phyloP scores from a whole-genome alignment of 2,888 invertebrate genomes.

The Axea sp. region DNA sequence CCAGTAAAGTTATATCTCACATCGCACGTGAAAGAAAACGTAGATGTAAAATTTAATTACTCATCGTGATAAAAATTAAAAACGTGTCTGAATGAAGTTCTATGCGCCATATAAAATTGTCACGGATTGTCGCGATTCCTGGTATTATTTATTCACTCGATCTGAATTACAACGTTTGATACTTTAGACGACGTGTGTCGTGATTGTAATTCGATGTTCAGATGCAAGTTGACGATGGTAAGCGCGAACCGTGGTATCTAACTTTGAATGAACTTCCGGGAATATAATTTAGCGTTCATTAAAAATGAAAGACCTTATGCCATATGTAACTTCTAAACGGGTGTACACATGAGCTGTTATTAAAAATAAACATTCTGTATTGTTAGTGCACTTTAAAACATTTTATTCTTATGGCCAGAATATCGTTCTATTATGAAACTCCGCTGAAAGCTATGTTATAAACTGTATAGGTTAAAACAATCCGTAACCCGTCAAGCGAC shows the following conservation, averaged over 20 bases:
- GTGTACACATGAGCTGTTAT: too few relatives aligned
- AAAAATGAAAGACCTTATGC: conserved; percentile 16
- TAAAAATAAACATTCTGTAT: too few relatives aligned
- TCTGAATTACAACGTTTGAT: conserved; percentile 17
- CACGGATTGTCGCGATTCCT: background rate
- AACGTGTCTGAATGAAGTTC: background rate
- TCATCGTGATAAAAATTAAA: conserved; percentile 15
- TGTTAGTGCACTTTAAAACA: too few relatives aligned
- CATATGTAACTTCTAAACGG: background rate
- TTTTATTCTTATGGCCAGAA: too few relatives aligned
- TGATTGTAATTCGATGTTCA: conserved; percentile 5
- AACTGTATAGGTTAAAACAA: too few relatives aligned
- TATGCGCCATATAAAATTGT: background rate
- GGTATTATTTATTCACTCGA: conserved; percentile 10
- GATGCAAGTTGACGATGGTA: conserved; percentile 1
- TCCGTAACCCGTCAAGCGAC: too few relatives aligned
- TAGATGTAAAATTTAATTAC: conserved; percentile 8
- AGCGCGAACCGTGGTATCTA: background rate
- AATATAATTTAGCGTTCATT: conserved; percentile 18
- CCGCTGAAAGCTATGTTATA: too few relatives aligned
- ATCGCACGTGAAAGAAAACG: background rate
- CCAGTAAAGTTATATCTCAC: background rate
- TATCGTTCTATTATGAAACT: too few relatives aligned
- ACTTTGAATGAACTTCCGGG: conserved; percentile 10
- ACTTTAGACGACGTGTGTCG: conserved; percentile 8